Base-by-base conservation (phyloP, 2,113 vertebrate species). In the Triplophysa dalaica region DNA sequence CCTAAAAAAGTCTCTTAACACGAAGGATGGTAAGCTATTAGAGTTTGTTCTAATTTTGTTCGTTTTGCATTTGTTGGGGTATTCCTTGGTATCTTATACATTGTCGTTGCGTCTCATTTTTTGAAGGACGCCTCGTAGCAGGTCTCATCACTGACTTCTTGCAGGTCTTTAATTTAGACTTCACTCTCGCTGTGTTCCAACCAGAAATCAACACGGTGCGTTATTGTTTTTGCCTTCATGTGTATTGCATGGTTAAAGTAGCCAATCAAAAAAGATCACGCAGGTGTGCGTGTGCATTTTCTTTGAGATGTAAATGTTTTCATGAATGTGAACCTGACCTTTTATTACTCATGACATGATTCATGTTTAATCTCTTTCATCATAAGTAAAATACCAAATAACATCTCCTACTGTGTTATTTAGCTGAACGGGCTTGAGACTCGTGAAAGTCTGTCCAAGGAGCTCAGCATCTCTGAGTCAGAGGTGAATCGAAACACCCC, bases 141-240 rank as follows among this genome's bases (percentile, higher is more conserved):
- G 91, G 94, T 89, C 95, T 99, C 17, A 92, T 99, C 29, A 85
- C 94, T 24, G 98, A 99, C 88, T 98, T 98, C 86, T 94, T 99
- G 54, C 96, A 94, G 10, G 95, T 97, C 84, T 99, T 97, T 82
- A 93, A 96, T 80, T 92, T 99, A 79, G 96, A 99, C 90, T 98
- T 98, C 88, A 99, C 95, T 0, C 86, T 97, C 62, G 94, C 97
- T 0, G 98, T 99, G 61, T 98, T 99, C 84, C 95, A 96, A 66
- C 95, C 98, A 1, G 98, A 99, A 91, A 94, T 95, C 62, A 96
- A 94, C 91, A 92, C 91, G 60, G 96, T 98, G 92, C 92, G 94
- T 75, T 69, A n/a, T 45, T 77, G 45, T 50, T 52, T 16, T 14
- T 4, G 8, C 14, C 6, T 38, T 38, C 33, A 50, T 50, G 16